Conservation (phyloP, 2,113 vertebrate genomes). For the Rhizomys pruinosus region DNA sequence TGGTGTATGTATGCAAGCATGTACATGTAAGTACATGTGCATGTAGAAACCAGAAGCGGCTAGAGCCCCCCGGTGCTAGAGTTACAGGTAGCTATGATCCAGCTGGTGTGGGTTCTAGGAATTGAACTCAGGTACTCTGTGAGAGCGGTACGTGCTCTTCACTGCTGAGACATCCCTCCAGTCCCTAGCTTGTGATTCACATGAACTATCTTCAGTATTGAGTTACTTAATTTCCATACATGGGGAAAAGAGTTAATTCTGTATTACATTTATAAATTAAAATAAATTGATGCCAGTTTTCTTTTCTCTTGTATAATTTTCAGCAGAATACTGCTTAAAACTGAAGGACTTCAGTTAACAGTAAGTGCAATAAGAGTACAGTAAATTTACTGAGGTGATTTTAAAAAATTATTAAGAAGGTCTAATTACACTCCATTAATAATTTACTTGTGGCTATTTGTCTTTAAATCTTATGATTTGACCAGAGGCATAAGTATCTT, state of each 20-base stretch:
- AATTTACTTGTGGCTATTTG: constrained; percentile 26
- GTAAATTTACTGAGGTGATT: not conserved
- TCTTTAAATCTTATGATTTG: constrained; percentile 31
- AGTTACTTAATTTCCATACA: not conserved
- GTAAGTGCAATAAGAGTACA: constrained; percentile 20
- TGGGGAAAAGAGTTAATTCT: not conserved
- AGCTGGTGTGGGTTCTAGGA: not conserved
- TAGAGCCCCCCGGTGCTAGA: not conserved
- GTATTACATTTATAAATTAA: not conserved
- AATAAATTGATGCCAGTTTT: not conserved
- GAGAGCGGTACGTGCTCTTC: not conserved
- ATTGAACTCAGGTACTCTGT: not conserved
- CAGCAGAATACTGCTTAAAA: not conserved
- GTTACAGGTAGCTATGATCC: not conserved
- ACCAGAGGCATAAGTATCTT: constrained; percentile 14
- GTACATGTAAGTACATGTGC: not conserved
- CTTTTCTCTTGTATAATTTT: not conserved
- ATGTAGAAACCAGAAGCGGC: not conserved
- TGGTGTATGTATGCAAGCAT: not conserved
- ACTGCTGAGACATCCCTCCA: not conserved
- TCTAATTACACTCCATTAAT: constrained; percentile 40
- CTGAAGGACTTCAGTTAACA: not conserved
- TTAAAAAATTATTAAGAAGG: not conserved
- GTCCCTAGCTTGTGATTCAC: not conserved
- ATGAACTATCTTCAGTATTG: not conserved